These are phyloP conservation scores for Okamejei kenojei DNA, from an alignment of 2,797 vertebrate genomes.

Conservation along the genomic window DNA sequence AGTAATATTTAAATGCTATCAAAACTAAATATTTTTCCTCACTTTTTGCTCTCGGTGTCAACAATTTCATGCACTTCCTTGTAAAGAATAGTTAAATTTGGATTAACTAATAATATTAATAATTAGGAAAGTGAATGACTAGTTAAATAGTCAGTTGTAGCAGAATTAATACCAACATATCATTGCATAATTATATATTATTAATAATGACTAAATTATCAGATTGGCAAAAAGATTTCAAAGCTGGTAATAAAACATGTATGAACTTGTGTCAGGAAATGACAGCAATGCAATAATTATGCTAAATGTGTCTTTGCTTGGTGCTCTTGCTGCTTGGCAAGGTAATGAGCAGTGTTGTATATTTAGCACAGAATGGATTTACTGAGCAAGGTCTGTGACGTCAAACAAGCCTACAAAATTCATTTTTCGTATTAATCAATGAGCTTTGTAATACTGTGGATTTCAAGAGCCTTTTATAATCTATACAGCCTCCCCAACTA, in stretches of 20 bases:
- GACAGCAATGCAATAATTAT: conserved; percentile 18
- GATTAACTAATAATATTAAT: not conserved
- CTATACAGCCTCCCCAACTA: no score
- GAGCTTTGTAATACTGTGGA: not conserved
- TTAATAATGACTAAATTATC: conserved; percentile 26
- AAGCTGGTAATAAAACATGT: not conserved
- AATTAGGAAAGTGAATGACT: not conserved
- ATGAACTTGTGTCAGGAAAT: not conserved
- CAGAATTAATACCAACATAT: not conserved
- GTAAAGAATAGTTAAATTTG: conserved; percentile 23
- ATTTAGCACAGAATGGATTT: conserved; percentile 15
- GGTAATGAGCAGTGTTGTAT: not conserved
- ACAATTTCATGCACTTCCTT: not conserved
- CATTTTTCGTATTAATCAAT: not conserved
- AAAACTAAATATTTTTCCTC: not conserved
- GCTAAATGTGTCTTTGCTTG: not conserved
- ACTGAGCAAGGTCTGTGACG: not conserved
- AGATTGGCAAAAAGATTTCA: not conserved
- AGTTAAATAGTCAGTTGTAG: not conserved
- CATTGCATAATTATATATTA: conserved; percentile 20
- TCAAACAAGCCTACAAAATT: not conserved
- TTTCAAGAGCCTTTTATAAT: not conserved
- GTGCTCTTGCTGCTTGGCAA: not conserved
- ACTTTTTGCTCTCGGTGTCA: not conserved
- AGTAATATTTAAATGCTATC: not conserved